A percentile compares a stretch with the other conserved stretches of the same genome.
These are phyloP conservation scores for Propithecus deckenii DNA, from an alignment of 2,797 vertebrate species.

Conservation along the genomic window DNA sequence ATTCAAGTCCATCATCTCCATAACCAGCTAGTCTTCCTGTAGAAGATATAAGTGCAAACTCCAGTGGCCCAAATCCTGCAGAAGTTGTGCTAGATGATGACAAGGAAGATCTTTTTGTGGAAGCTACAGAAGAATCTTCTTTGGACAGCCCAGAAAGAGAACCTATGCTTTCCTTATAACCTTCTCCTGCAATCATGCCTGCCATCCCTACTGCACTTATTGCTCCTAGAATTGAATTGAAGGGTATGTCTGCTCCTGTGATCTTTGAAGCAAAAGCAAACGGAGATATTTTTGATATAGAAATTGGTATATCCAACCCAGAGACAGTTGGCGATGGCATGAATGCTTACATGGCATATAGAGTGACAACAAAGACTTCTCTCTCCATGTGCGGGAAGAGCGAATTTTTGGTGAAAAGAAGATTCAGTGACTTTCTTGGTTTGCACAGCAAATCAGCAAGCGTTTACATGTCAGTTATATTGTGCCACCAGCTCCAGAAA, in stretches of 20 bases:
- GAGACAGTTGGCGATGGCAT: constrained; percentile 99
- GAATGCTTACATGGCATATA: constrained; percentile 99
- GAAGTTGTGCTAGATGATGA: constrained; percentile 92
- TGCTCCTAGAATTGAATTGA: constrained; percentile 89
- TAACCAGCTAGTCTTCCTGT: constrained; percentile 90
- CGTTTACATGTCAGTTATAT: constrained; percentile 95
- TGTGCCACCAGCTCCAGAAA: constrained; percentile 97
- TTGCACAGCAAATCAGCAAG: constrained; percentile 96
- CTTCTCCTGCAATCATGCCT: constrained; percentile 94
- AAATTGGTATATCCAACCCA: constrained; percentile 96
- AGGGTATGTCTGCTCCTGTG: constrained; percentile 85
- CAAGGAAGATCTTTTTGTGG: constrained; percentile 96
- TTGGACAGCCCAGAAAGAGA: constrained; percentile 96
- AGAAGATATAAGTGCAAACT: constrained; percentile 91
- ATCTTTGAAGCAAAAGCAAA: constrained; percentile 95
- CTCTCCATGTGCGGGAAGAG: constrained; percentile 90
- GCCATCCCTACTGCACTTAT: constrained; percentile 92
- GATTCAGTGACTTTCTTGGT: constrained; percentile 98
- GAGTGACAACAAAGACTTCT: constrained; percentile 95
- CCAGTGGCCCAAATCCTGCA: constrained; percentile 92
- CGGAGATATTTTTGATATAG: constrained; percentile 92
- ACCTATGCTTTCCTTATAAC: constrained; percentile 93
- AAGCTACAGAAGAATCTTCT: constrained; percentile 97
- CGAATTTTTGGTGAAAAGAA: constrained; percentile 94
- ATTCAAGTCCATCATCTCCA: constrained; percentile 90